Evolutionary conservation across 2,888 invertebrate genomes (phyloP).

Genomic region (Hemaris fuciformis): DNA sequence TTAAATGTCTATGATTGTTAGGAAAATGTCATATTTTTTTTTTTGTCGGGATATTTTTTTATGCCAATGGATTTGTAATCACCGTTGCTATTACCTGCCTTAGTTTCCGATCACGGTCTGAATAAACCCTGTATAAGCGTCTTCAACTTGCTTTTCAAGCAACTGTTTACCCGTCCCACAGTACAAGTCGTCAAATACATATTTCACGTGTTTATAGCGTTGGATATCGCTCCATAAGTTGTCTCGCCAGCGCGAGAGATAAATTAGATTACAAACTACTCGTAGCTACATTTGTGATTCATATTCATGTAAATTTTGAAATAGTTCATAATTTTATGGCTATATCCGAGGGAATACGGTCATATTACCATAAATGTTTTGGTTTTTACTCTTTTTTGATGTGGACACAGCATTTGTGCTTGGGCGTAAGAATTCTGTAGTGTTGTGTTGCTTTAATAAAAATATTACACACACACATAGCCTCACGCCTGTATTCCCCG

Average conservation of each 20-base stretch:
- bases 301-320: not conserved
- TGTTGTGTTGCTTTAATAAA: not conserved
- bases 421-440: not conserved
- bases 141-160: not conserved
- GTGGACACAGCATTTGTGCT: not conserved
- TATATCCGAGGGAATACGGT: not conserved
- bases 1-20: too few species aligned
- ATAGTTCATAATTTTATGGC: conserved; percentile 6
- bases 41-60: too few species aligned
- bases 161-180: not conserved
- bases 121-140: too few species aligned
- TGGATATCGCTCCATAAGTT: too few species aligned
- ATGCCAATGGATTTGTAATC: too few species aligned
- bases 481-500: too few species aligned
- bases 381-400: not conserved
- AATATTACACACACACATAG: too few species aligned
- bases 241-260: not conserved
- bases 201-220: not conserved
- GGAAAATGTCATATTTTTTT: too few species aligned
- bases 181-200: not conserved
- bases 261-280: not conserved
- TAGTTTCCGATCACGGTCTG: too few species aligned
- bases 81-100: too few species aligned
- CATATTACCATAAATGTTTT: not conserved
- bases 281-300: not conserved